Evolutionary conservation across 2,797 vertebrate species (phyloP), one percentile per base, ranked within the genome.

Genomic region (Anniella stebbinsi): DNA sequence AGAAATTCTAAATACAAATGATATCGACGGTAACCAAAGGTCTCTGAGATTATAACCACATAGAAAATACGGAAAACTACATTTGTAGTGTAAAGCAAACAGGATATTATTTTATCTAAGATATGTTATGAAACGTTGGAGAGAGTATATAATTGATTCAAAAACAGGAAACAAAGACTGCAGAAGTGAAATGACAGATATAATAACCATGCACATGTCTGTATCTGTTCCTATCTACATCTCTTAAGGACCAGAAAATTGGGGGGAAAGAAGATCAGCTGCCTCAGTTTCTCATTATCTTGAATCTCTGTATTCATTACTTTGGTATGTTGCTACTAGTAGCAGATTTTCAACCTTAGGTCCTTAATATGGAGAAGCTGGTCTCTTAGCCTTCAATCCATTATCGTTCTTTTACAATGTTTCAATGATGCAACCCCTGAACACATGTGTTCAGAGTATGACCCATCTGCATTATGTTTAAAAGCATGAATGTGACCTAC

Each of bases 381-480:
- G 33, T 66, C 57, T 60, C 21, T 80, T 33, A 48, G 67, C 30
- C 25, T 48, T 38, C 69, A n/a, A 70, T 38, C 80, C 30, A 48
- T 70, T 36, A 66, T 66, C 41, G n/a, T 38, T 67, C 6, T 87
- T 48, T 48, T 51, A 75, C 57, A 82, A 2, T 76, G 70, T 67
- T 38, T 87, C 45, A 69, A 30, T 90, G 41, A 82, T 54, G 28
- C 45, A 54, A 67, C 60, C 48, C 60, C 48, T 41, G 54, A 73
- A 76, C 54, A 83, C 67, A 83, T 54, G 36, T 41, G 45, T 69
- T 67, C 85, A 82, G 48, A 87, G 63, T 38, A 38, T 73, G 38
- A 48, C 67, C 78, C 77, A 90, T 76, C 80, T 87, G 60, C 45
- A 83, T 77, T 66, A 41, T 67, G 76, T 87, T 67, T 87, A 69